Conservation (phyloP, 92 coral and sea anemone genomes). For the Epizoanthus rinbou region DNA sequence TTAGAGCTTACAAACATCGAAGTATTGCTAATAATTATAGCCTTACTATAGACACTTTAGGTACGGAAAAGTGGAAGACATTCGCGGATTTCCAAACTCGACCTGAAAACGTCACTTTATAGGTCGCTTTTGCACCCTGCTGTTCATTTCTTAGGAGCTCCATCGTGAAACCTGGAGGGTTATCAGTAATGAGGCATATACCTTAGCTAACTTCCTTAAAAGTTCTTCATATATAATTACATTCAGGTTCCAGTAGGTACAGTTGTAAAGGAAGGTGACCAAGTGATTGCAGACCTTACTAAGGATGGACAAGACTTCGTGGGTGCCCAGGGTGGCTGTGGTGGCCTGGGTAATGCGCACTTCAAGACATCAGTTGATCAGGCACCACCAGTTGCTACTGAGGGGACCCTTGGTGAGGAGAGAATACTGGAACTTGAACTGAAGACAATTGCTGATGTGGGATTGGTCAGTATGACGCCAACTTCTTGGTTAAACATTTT, state of each 20-base stretch:
- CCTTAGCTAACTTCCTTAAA: neutral
- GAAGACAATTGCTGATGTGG: conserved; percentile 98
- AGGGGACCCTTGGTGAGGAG: conserved; percentile 93
- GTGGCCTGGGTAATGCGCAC: conserved; percentile 92
- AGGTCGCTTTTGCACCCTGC: no score
- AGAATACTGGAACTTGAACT: conserved; percentile 85
- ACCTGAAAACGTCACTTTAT: no score
- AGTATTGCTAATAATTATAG: no score
- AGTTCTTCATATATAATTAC: neutral
- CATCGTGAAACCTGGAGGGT: no score
- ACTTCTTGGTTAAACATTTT: no score
- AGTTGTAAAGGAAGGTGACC: conserved; percentile 64
- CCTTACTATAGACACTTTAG: no score
- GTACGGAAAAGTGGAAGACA: no score
- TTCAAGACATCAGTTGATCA: conserved; percentile 85
- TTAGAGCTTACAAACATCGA: no score
- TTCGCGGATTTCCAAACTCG: no score
- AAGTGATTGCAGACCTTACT: conserved; percentile 75
- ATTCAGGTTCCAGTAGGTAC: conserved; percentile 95
- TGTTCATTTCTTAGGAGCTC: no score
- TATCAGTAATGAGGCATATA: neutral
- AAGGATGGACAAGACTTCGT: conserved; percentile 70
- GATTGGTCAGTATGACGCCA: conserved; percentile 71
- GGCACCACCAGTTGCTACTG: conserved; percentile 72
- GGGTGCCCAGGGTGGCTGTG: conserved; percentile 86